Evolutionary conservation across 2,797 vertebrate genomes (phyloP).

Genomic region (Taeniopygia guttata): DNA sequence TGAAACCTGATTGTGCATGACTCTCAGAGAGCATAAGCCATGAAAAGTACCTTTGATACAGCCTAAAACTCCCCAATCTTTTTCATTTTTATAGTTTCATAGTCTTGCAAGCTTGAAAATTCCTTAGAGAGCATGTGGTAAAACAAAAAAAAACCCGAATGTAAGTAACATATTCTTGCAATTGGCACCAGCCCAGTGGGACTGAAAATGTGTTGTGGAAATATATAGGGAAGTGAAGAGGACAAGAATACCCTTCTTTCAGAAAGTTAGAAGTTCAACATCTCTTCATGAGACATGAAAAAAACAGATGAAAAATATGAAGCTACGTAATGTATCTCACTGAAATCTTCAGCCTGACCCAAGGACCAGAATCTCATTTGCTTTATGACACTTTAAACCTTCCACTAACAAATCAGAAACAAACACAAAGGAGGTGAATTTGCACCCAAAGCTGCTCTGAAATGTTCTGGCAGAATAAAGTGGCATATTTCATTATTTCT

Average conservation of each 20-base stretch:
- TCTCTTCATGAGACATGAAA: neutral
- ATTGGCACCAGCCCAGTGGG: slow-evolving; percentile 40
- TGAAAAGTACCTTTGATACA: slow-evolving; percentile 38
- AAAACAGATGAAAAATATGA: neutral
- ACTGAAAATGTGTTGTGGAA: slow-evolving; percentile 28
- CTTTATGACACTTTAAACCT: neutral
- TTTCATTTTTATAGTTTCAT: slow-evolving; percentile 36
- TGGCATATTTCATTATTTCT: neutral
- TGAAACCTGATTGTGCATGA: slow-evolving; percentile 58
- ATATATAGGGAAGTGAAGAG: neutral
- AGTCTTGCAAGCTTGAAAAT: slow-evolving; percentile 45
- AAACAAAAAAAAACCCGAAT: slow-evolving; percentile 9
- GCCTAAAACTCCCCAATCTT: slow-evolving; percentile 25
- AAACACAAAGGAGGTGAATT: neutral
- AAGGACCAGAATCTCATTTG: neutral
- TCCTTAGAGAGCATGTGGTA: slow-evolving; percentile 5
- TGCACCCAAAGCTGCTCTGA: neutral
- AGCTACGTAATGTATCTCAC: neutral
- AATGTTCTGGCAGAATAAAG: neutral
- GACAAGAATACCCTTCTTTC: neutral
- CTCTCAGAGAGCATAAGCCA: slow-evolving; percentile 27
- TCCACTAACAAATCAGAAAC: neutral
- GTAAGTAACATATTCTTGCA: slow-evolving; percentile 18
- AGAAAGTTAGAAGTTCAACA: neutral
- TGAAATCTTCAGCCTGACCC: neutral